These are phyloP conservation scores for Melanotaenia maccullochi DNA, from an alignment of 2,797 vertebrate genomes.

Conservation along the genomic window DNA sequence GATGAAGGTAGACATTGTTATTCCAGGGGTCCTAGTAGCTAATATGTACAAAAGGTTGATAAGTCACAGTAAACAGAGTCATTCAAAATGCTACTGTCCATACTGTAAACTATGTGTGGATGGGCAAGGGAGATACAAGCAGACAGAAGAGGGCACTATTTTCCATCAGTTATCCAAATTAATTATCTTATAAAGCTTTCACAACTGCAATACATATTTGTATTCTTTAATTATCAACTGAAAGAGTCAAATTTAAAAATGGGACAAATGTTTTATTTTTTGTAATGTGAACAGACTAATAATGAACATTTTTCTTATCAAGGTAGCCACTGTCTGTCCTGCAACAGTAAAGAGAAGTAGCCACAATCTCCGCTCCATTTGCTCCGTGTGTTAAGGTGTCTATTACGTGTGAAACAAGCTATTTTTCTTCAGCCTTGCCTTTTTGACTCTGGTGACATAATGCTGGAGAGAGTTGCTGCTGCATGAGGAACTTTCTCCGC, in stretches of 20 bases:
- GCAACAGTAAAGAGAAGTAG: slow-evolving; percentile 45
- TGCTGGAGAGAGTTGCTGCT: slow-evolving; percentile 67
- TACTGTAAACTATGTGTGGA: slow-evolving; percentile 40
- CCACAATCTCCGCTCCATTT: slow-evolving; percentile 44
- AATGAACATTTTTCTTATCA: slow-evolving; percentile 27
- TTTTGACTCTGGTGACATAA: slow-evolving; percentile 83
- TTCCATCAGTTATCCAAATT: slow-evolving; percentile 33
- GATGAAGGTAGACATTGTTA: slow-evolving; percentile 72
- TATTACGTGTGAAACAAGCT: slow-evolving; percentile 75
- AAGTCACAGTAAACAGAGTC: slow-evolving; percentile 65
- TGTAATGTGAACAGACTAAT: slow-evolving; percentile 7
- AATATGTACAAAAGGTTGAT: slow-evolving; percentile 71
- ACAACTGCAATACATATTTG: background rate
- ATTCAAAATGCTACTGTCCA: slow-evolving; percentile 54
- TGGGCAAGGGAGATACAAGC: slow-evolving; percentile 7
- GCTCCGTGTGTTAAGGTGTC: slow-evolving; percentile 72
- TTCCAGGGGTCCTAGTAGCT: slow-evolving; percentile 71
- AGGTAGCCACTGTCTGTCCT: slow-evolving; percentile 16
- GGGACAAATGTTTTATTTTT: background rate
- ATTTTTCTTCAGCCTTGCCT: slow-evolving; percentile 72
- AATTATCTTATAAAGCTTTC: slow-evolving; percentile 1
- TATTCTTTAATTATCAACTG: background rate
- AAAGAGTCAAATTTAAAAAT: background rate
- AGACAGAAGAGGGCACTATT: slow-evolving; percentile 75
- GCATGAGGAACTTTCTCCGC: slow-evolving; percentile 56